Evolutionary conservation across 1,140 invertebrate genomes (phyloP), one percentile per base, ranked within the genome.

Genomic region (Scylla paramamosain): DNA sequence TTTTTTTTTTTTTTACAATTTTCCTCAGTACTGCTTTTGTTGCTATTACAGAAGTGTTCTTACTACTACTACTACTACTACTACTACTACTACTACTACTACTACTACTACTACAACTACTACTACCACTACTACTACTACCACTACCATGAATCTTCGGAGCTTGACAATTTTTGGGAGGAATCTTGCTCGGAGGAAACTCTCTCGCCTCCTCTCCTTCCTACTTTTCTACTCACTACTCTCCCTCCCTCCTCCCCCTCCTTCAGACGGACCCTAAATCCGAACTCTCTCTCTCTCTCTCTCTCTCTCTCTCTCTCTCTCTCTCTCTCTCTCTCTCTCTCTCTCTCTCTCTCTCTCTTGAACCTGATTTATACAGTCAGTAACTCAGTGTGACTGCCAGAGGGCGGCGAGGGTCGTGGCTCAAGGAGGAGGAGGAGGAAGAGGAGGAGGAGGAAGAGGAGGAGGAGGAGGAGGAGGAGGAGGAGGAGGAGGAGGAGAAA

Each of bases 261-360:
- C 67, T 25, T 20, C 25, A 77, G 67, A n/a, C 67, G 67, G 12
- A 77, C 67, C 67, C 67, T 77, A n/a, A 77, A 77, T n/a, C 25
- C 67, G 20, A 77, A n/a, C 67, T n/a, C n/a, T 77, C 67, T 8
- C 67, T 77, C 67, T 77, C 59, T 67, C 59, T 67, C 59, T 67
- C 59, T 67, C 59, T 67, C 59, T 67, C 67, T 77, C 67, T 77
- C 25, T 77, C 67, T 77, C 67, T 77, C 67, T 77, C 67, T 77
- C 67, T 77, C 67, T 77, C 67, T 77, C 67, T 77, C 67, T 77
- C 67, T 77, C 67, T 77, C 67, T 77, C 67, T 77, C 67, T 77
- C 67, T 77, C 67, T 77, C 67, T 77, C 67, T 77, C 67, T 77
- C 67, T 77, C 67, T 77, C 67, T 77, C 25, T n/a, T 59, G 52